Conservation (phyloP, 2,113 vertebrate genomes). For the Lampris incognitus region DNA sequence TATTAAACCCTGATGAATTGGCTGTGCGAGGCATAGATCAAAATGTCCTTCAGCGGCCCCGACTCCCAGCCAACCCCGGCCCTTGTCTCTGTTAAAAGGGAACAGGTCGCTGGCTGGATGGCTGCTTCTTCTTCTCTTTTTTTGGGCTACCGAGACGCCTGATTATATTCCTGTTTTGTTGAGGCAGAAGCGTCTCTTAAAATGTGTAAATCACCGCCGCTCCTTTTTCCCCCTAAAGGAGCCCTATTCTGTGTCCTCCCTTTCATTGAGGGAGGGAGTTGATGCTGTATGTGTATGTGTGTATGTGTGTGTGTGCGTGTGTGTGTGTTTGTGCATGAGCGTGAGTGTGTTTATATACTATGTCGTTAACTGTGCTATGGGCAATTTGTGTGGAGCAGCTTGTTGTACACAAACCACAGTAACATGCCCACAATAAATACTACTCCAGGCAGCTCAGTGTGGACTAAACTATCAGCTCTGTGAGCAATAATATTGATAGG, state of each 20-base stretch:
- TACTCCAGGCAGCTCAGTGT: no score
- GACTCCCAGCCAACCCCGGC: constrained; percentile 75
- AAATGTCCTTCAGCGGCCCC: constrained; percentile 81
- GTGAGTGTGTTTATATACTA: no score
- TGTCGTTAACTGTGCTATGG: no score
- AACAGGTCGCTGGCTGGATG: constrained; percentile 77
- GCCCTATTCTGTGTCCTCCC: constrained; percentile 42
- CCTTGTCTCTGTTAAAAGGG: constrained; percentile 79
- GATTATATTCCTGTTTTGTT: constrained; percentile 86
- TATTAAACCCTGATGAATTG: constrained; percentile 88
- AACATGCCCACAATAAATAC: no score
- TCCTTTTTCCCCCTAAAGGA: constrained; percentile 48
- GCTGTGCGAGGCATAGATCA: constrained; percentile 84
- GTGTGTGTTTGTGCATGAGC: no score
- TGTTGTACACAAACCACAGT: no score
- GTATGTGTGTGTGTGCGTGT: constrained; percentile 12
- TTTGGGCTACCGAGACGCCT: constrained; percentile 60
- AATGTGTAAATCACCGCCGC: constrained; percentile 82
- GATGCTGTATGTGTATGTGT: constrained; percentile 55
- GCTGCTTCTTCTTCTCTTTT: constrained; percentile 51
- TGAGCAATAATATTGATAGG: no score
- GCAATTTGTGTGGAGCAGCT: no score
- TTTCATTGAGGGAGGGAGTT: constrained; percentile 67
- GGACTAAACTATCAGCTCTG: no score
- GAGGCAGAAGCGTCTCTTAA: constrained; percentile 81